These are phyloP conservation scores for Babylonia areolata DNA, from an alignment of 1,140 invertebrate species.

Conservation along the genomic window DNA sequence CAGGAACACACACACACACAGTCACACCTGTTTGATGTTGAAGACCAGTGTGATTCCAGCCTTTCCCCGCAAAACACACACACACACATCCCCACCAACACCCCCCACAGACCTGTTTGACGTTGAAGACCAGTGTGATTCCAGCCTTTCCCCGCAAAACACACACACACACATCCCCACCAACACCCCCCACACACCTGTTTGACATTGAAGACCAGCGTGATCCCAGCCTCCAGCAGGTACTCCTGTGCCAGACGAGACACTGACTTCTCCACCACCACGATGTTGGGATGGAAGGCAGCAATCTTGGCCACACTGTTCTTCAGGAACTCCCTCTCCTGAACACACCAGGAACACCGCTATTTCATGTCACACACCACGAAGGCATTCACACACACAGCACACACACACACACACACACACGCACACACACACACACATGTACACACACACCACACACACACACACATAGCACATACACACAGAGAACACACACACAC, in stretches of 20 bases:
- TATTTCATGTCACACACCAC: too few relatives aligned
- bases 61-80: too few relatives aligned
- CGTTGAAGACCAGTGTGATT: slow-evolving; percentile 91
- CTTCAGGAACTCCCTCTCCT: slow-evolving; percentile 93
- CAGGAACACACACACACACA: too few relatives aligned
- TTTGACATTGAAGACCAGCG: slow-evolving; percentile 93
- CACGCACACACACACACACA: too few relatives aligned
- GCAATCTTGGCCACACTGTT: slow-evolving; percentile 93
- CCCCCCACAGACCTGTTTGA: slow-evolving; percentile 81
- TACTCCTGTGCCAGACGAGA: slow-evolving; percentile 92
- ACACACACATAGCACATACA: too few relatives aligned
- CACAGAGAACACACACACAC: too few relatives aligned
- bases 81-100: too few relatives aligned
- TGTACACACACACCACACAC: too few relatives aligned
- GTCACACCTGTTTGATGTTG: slow-evolving; percentile 90
- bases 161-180: too few relatives aligned
- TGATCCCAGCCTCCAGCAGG: slow-evolving; percentile 87
- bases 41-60: slow-evolving; percentile 90
- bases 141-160: too few relatives aligned
- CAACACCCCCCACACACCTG: slow-evolving; percentile 71
- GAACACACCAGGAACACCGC: slow-evolving; percentile 29
- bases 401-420: too few relatives aligned
- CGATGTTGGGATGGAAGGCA: slow-evolving; percentile 88
- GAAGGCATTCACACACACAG: too few relatives aligned
- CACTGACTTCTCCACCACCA: slow-evolving; percentile 93